Base-by-base conservation (phyloP, 2,113 vertebrate genomes). In the Oryzias javanicus region DNA sequence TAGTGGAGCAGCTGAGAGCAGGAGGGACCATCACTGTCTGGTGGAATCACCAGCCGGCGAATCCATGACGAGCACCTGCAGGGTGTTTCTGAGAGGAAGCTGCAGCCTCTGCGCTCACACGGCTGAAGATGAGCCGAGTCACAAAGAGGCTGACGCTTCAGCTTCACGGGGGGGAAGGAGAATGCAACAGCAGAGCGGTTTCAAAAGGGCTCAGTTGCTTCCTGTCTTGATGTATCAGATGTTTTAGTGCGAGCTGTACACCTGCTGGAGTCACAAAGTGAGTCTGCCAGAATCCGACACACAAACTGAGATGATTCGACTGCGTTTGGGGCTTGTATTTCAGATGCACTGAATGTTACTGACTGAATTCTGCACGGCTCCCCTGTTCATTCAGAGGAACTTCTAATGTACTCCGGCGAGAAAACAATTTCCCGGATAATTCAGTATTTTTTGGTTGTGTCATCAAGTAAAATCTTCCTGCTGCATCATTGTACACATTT, bases 271-370 rank as follows among this genome's bases (percentile, higher is more conserved):
- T 55, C 40, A 16, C 49, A 47, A 64, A 48, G n/a, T 14, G 4
- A 52, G 54, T 55, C 68, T 13, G 59, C 44, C 57, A 65, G 56
- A 79, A 29, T 52, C 57, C 49, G 22, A 51, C 50, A 60, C 58
- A 56, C 53, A 63, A 55, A 42, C 45, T 61, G 46, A 55, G 58
- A 77, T 53, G 58, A 69, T 54, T 54, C 60, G 49, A 82, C 44
- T 67, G 69, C 68, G 66, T 81, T 88, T 64, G 72, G 70, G 69
- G 63, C 51, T 77, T 77, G 68, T 61, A 55, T 70, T 55, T 78
- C 24, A 4, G 70, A 79, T 81, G 82, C 83, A 81, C 79, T 85
- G 77, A 89, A 85, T 78, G 70, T 84, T 70, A 84, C 67, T 25
- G 50, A 83, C 72, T 83, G 82, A 86, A 83, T 78, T 64, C 57